Conservation (phyloP, 2,113 vertebrate genomes). For the Grantiella picta region DNA sequence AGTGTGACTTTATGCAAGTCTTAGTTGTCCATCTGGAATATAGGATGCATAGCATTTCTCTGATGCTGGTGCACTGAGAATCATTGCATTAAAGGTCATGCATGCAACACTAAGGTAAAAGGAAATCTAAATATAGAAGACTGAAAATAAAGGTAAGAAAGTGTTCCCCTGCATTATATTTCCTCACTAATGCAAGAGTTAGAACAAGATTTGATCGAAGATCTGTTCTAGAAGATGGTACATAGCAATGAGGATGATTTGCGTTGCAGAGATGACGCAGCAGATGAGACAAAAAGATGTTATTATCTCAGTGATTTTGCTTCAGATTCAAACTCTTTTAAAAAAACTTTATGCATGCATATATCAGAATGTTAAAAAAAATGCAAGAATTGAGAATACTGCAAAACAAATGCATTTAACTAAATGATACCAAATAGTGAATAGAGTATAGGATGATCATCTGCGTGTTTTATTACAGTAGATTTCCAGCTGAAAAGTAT, state of each 20-base stretch:
- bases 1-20: neutral
- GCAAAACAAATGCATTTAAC: conserved; percentile 7
- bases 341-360: neutral
- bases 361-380: neutral
- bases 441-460: neutral
- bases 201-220: neutral
- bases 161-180: neutral
- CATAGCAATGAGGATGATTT: neutral
- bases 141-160: neutral
- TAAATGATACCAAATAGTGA: neutral
- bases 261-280: neutral
- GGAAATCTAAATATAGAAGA: neutral
- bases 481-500: neutral
- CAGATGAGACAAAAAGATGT: neutral
- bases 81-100: neutral
- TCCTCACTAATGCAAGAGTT: neutral
- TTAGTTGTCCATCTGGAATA: neutral
- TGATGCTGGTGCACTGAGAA: neutral
- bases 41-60: neutral
- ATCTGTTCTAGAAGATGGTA: conserved; percentile 10
- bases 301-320: neutral
- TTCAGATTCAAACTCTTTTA: neutral
- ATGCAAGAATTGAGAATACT: neutral
- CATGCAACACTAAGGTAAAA: neutral
- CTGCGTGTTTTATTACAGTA: neutral